Evolutionary conservation across 2,113 vertebrate genomes (phyloP), one percentile per base, ranked within the genome.

Genomic region (Mugil cephalus): DNA sequence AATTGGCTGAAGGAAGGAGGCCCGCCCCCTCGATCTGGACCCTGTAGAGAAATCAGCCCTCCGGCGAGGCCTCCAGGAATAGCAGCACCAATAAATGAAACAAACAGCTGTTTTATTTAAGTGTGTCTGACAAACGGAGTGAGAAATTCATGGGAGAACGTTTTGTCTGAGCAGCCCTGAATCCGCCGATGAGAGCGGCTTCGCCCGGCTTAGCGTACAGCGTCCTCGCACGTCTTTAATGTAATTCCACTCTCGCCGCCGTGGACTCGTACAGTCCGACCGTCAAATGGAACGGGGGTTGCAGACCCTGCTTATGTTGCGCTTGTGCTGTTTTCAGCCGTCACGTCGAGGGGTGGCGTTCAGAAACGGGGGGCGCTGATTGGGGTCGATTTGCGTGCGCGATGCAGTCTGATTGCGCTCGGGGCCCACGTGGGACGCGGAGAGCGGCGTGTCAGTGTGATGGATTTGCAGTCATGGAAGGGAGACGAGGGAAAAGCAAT

Each of bases 321-420:
- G 24, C 24, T 30, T 30, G 24, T 30, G 24, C 24, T 30, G 24
- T 82, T 77, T 14, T 66, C 77, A 59, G 61, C 76, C 68, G 47
- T 79, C 74, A 46, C 52, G 76, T 64, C 69, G 48, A 69, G 24
- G 42, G 73, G 42, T 24, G 63, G 55, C 79, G 21, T 70, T 71
- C 50, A 35, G 46, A 84, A 79, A 78, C 48, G 65, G 24, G 24
- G 69, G 52, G 11, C 13, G 53, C 77, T 90, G 88, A 88, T 86
- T 90, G 87, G 82, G 83, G 87, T 80, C 79, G 67, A 82, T 86
- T 76, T 76, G 76, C 13, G 39, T 54, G 61, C 80, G 42, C 38
- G 12, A 69, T 77, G 60, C 69, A 36, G 58, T 88, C 80, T 91
- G 88, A 91, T 91, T 91, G 85, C 73, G 9, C 75, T 69, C 9